phyloP scores from a whole-genome alignment of 1,140 invertebrate genomes.

The Meteorus sp. region DNA sequence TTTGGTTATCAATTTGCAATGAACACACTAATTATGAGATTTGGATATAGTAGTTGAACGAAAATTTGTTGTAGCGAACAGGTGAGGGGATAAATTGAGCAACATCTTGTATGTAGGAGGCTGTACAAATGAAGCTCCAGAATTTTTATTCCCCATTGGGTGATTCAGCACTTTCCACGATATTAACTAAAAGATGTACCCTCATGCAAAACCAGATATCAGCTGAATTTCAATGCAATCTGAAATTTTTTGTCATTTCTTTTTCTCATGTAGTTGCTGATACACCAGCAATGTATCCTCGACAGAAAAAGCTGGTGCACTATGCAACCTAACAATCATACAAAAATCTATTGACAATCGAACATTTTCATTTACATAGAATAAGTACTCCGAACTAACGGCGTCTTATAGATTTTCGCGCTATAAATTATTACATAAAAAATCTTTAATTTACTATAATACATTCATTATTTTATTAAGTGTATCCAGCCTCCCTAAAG shows the following conservation, averaged over 20 bases:
- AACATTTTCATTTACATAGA: slow-evolving; percentile 31
- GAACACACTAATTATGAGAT: neutral
- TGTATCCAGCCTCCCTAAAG: slow-evolving; percentile 49
- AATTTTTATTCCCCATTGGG: no score
- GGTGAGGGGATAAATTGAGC: no score
- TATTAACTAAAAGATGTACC: no score
- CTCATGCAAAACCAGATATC: neutral
- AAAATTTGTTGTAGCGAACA: no score
- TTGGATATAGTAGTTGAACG: no score
- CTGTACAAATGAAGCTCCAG: no score
- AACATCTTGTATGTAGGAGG: no score
- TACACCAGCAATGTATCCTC: neutral
- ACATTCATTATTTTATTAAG: slow-evolving; percentile 51
- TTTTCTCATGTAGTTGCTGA: no score
- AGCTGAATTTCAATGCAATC: neutral
- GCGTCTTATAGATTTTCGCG: slow-evolving; percentile 44
- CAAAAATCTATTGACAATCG: neutral
- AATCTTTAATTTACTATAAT: slow-evolving; percentile 53
- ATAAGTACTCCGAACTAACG: slow-evolving; percentile 43
- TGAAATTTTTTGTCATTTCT: no score
- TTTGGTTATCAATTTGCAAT: neutral
- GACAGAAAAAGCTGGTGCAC: neutral
- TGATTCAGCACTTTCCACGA: no score
- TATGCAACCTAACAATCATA: slow-evolving; percentile 3
- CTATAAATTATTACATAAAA: slow-evolving; percentile 58